Base-by-base conservation (phyloP, 1,140 invertebrate genomes). In the Cydia splendana region DNA sequence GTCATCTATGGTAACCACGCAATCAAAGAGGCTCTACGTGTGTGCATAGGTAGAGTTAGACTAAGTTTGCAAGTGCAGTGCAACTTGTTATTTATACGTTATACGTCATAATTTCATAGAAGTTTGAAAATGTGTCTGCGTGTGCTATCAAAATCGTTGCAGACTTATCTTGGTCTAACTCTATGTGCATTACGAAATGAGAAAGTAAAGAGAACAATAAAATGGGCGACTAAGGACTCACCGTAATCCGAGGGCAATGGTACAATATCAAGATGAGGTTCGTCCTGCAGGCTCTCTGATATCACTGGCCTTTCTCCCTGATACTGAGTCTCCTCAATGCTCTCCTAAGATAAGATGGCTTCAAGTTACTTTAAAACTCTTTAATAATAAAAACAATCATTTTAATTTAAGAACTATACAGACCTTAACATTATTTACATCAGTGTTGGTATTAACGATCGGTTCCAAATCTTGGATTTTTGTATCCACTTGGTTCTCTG, bases 361-460 rank as follows among this genome's bases (percentile, higher is more conserved):
- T 10, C 18, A 62, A 62, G 24, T 62, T 18, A 62, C 18, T 62
- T 24, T 5, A n/a, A 62, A 24, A 24, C 7, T 10, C 6, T 10
- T 20, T 10, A 62, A 18, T 62, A 62, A 62, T 5, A 24, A 24
- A 62, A 62, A n/a, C 18, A 62, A 24, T 24, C 34, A 5, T 34
- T 34, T 18, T 0, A 10, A 62, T 53, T 18, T 20, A 62, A 62
- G 0, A 10, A 24, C 2, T 10, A 24, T 24, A 62, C 18, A 62
- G 1, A 62, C 57, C 57, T 62, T 20, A 10, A 18, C 0, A 10
- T 20, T 84, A 81, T 87, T 85, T 2, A 87, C 30, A 76, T 87
- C 85, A 53, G 79, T 79, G 80, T 85, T 89, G 15, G 85, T 85
- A 75, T 88, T 20, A 57, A 20, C 15, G 57, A 24, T 62, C 4